Base-by-base conservation (phyloP, 2,797 vertebrate species). In the Phataginus tricuspis region DNA sequence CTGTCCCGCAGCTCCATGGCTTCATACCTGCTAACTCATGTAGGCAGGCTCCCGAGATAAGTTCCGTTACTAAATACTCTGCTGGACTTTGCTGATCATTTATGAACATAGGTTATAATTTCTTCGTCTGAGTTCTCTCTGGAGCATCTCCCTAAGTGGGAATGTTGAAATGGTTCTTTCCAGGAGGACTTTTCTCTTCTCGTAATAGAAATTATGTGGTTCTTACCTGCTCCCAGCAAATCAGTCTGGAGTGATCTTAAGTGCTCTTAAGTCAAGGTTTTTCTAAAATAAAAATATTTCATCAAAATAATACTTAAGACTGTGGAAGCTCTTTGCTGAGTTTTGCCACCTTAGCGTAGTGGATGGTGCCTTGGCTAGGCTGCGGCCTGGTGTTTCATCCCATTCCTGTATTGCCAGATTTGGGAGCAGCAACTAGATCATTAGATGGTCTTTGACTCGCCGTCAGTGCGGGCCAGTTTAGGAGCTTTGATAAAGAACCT, bases 191-290 rank as follows among this genome's bases (percentile, higher is more conserved):
- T 78, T 59, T 37, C 49, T 94, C 23, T 29, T 15, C 4, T 80
- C 59, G 19, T 86, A 2, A 2, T 61, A 66, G 72, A 86, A 91
- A 80, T 69, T 25, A 16, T 21, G 6, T n/a, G 55, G 14, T 59
- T 87, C 16, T 57, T 23, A 78, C 57, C 49, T 82, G 37, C 39
- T 86, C 25, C 64, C 79, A 27, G 74, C 45, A 90, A 84, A 89
- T 79, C n/a, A n/a, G 8, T 61, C 34, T 53, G 15, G 25, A 51
- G 1, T 39, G 91, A 83, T 39, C 39, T 39, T 39, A 95, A 74
- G 74, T 10, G 31, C 42, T 96, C 21, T 42, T 55, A 37, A 27
- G 82, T 94, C 63, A 79, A 71, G 23, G 29, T 79, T 96, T 94
- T 80, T 63, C 80, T 29, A 90, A 53, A 21, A 77, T 95, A 31